phyloP scores from a whole-genome alignment of 1,140 invertebrate genomes.

The Leguminivora glycinivorella region DNA sequence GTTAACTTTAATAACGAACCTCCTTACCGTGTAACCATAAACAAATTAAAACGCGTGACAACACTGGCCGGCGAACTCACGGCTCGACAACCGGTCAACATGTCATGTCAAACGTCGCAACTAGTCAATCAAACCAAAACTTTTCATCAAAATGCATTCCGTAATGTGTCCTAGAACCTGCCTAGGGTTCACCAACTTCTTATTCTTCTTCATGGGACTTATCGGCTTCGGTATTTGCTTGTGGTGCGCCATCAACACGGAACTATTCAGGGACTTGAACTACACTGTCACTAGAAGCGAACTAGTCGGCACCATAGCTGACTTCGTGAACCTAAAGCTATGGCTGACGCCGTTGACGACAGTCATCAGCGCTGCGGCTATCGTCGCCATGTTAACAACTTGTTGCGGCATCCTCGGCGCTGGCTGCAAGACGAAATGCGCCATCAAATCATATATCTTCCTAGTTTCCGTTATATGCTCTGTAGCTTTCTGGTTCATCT shows the following conservation, averaged over 20 bases:
- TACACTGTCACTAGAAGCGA: constrained; percentile 60
- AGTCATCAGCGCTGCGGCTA: constrained; percentile 51
- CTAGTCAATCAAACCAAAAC: constrained; percentile 3
- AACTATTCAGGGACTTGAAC: constrained; percentile 66
- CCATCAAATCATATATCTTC: constrained; percentile 65
- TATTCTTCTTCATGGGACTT: constrained; percentile 59
- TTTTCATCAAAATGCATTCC: constrained; percentile 59
- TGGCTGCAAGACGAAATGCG: constrained; percentile 64
- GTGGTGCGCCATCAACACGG: constrained; percentile 64
- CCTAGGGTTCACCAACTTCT: constrained; percentile 64
- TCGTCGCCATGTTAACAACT: constrained; percentile 58
- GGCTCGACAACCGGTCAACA: constrained; percentile 13
- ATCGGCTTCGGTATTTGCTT: constrained; percentile 55
- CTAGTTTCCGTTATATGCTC: constrained; percentile 52
- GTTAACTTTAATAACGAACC: constrained; percentile 12
- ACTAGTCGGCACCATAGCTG: constrained; percentile 48
- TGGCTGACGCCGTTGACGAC: constrained; percentile 62
- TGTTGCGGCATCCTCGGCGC: constrained; percentile 67
- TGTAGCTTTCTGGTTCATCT: constrained; percentile 59
- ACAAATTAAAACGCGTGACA: neutral
- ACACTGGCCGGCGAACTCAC: neutral
- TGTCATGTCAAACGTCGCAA: constrained; percentile 25
- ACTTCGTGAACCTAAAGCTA: constrained; percentile 62
- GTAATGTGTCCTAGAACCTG: constrained; percentile 63
- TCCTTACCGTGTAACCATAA: neutral